Base-by-base conservation (phyloP, 2,888 invertebrate genomes). In the Chloromyia formosa region DNA sequence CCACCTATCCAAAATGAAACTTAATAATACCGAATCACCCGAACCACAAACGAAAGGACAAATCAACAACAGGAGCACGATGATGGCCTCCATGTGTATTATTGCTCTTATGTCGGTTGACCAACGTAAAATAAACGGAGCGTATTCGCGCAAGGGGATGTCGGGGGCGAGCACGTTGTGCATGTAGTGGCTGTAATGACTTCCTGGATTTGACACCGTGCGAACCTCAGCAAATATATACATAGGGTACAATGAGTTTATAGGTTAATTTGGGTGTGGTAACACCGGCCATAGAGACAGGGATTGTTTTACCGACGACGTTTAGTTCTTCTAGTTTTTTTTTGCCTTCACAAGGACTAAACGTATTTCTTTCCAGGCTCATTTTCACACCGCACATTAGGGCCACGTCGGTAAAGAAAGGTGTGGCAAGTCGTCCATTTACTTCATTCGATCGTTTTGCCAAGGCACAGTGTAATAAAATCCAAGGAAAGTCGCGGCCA, bases 201-300 rank as follows among this genome's bases (percentile, higher is more conserved):
- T 74, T 74, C 74, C 74, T 74, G 74, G 49, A 71, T 69, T 74
- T 74, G 74, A 74, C 74, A 74, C 60, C 54, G 54, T 40, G 53
- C 35, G 49, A 64, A 74, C 73, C 73, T 61, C 64, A 74, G 61
- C 45, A 73, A 73, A 74, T 62, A 74, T 60, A 61, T 45, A 16
- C 61, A 49, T 61, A 45, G 27, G 1, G 53, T 18, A 7, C 45
- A 16, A 69, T 27, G 5, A 23, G 66, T 27, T 69, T 20, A 58
- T 40, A 40, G 42, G 71, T 56, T 58, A 58, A 71, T 71, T 58
- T 71, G 58, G 58, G 71, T 71, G 71, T 58, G 71, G 71, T 61
- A 49, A 42, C 60, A 60, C 45, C 73, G 35, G 9, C 53, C 22
- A 18, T 16, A 66, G 54, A 69, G 35, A 35, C 40, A 61, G 16